phyloP scores from a whole-genome alignment of 2,797 vertebrate genomes.

The Acomys russatus region DNA sequence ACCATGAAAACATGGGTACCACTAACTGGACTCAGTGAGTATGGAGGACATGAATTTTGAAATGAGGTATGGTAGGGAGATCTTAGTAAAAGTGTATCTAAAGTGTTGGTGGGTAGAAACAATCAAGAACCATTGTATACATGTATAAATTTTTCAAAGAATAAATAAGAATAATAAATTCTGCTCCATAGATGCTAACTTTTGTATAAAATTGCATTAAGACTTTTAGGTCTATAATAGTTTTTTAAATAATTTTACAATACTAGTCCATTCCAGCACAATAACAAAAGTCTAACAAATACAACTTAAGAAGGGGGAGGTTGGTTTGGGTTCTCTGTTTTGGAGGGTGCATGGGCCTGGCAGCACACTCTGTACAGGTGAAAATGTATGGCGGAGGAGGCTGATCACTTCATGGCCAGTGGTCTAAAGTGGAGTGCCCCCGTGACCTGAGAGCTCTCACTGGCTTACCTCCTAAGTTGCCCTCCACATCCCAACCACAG shows the following conservation, averaged over 20 bases:
- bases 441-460: too few species aligned
- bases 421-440: not conserved
- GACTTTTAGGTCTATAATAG: slow-evolving; percentile 4
- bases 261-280: not conserved
- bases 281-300: not conserved
- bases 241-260: not conserved
- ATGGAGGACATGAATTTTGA: not conserved
- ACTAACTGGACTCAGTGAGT: not conserved
- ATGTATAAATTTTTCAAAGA: not conserved
- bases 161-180: not conserved
- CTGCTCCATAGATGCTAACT: not conserved
- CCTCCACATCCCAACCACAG: not conserved
- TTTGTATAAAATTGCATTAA: slow-evolving; percentile 13
- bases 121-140: not conserved
- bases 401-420: too few species aligned
- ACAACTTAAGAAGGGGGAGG: not conserved
- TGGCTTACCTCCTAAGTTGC: not conserved
- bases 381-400: not conserved
- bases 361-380: not conserved
- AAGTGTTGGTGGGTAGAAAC: not conserved
- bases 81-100: not conserved
- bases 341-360: not conserved
- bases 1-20: not conserved
- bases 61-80: not conserved
- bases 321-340: not conserved